Evolutionary conservation across 2,888 invertebrate genomes (phyloP), one percentile per base, ranked within the genome.

Genomic region (Xylota sylvarum): DNA sequence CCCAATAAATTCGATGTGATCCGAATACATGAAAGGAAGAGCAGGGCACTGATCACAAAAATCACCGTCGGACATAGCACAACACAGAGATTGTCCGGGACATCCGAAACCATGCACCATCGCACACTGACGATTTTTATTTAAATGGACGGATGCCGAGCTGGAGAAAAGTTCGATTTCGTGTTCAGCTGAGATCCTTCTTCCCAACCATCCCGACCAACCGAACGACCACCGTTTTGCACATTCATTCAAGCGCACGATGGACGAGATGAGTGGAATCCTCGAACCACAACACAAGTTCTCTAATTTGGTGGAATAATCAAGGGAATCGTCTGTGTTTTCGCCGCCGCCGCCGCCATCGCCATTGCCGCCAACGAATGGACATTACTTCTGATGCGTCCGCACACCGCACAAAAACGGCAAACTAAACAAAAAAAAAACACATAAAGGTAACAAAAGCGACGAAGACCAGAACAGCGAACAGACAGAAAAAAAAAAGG

Each of bases 231-330:
- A 19, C 5, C 32, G 27, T 37, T 37, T 19, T 14, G 62, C 50
- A 70, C 84, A 70, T 80, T 76, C 80, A 85, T 80, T 85, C 85
- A 80, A 70, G 80, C 76, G 65, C 30, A 80, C 76, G 76, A 77
- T 69, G 67, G 35, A 60, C 46, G 23, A 23, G 46, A 46, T 19
- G 70, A 58, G 52, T 56, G 72, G 67, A 85, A 85, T 85, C 70
- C 81, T 72, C 60, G 76, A 67, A 70, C 74, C 76, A 64, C 76
- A 79, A 73, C 74, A 79, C 65, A 85, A 76, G 56, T 85, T 58
- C 81, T 85, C 76, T 85, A 85, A 85, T 85, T 85, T 85, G 81
- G 85, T 85, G 72, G 85, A 85, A 85, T 85, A 85, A 85, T 85
- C 85, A 85, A 85, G 81, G 52, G 84, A 85, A 70, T 76, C 80